Evolutionary conservation across 2,888 invertebrate species (phyloP), one percentile per base, ranked within the genome.

Genomic region (Drosophila multiciliata): DNA sequence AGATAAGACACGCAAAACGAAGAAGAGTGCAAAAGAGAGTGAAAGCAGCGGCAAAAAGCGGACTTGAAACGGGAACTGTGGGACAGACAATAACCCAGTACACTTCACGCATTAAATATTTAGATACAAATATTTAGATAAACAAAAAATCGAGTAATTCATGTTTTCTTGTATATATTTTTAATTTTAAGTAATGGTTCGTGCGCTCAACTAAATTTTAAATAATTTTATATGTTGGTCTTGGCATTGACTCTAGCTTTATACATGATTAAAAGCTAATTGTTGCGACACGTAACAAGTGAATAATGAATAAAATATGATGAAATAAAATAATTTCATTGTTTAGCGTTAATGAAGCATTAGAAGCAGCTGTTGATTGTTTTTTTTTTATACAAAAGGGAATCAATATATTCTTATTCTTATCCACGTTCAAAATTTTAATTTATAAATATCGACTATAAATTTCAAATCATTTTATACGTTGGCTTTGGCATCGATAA

Each of bases 1-100:
- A 78, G 84, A 89, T 81, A 89, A 76, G 68, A 62, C 23, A 23
- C 65, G 59, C 57, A 62, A 58, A 36, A 48, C 60, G 50, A 38
- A 26, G 50, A 66, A 65, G 62, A 64, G 50, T 35, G 57, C 36
- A 45, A 42, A 50, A 57, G 57, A 67, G 69, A 69, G 73, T 66
- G 72, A 81, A 77, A 78, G 78, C 72, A 23, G 9, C 45, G 45
- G 23, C 23, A 45, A 23, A 23, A 23, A 48, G 49, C 29, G 60
- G 36, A 58, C 50, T 52, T 42, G 15, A 74, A 63, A 52, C 40
- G 59, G 49, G 49, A 75, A 45, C 32, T 55, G 53, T n/a, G 12
- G 9, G 38, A 42, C 38, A 50, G 42, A 42, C n/a, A 20, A n/a
- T 12, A 1, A 20, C 15, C 15, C 32, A n/a, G 9, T 29, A 35